Percentiles rank a stretch among this genome's conserved stretches.
Conservation (phyloP, 2,888 invertebrate species). For the Drosophila dives region DNA sequence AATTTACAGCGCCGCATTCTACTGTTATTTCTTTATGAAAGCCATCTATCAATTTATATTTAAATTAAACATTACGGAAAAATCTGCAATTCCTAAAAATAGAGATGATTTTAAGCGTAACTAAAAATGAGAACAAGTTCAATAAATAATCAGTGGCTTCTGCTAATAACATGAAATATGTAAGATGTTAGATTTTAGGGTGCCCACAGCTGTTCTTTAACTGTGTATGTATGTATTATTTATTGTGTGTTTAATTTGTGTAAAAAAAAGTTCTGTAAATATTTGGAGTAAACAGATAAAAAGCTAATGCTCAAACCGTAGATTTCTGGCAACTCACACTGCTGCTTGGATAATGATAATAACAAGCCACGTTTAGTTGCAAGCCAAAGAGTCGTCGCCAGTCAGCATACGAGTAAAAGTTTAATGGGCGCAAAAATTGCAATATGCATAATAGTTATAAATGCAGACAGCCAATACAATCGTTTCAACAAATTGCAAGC, state of each 20-base stretch:
- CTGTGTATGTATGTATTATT: slow-evolving; percentile 43
- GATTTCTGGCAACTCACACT: slow-evolving; percentile 11
- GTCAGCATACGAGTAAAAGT: slow-evolving; percentile 26
- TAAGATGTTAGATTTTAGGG: neutral
- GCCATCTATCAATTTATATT: neutral
- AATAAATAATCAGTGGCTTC: neutral
- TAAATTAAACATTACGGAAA: neutral
- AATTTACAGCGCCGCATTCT: neutral
- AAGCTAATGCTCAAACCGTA: slow-evolving; percentile 19
- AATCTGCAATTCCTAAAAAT: neutral
- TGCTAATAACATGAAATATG: slow-evolving; percentile 1
- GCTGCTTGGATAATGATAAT: slow-evolving; percentile 18
- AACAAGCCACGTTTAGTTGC: slow-evolving; percentile 5
- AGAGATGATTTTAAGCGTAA: neutral
- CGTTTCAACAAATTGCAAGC: neutral
- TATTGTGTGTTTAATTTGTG: slow-evolving; percentile 43
- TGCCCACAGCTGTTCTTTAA: neutral
- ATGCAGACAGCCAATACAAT: slow-evolving; percentile 32
- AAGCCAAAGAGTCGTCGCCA: slow-evolving; percentile 16
- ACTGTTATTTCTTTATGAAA: neutral
- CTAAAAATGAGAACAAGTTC: no score
- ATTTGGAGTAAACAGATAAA: slow-evolving; percentile 50
- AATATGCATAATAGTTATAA: slow-evolving; percentile 61
- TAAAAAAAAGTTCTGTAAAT: slow-evolving; percentile 56
- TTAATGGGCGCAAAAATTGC: slow-evolving; percentile 31